Conservation (phyloP, 2,113 vertebrate genomes). For the Fregata magnificens region DNA sequence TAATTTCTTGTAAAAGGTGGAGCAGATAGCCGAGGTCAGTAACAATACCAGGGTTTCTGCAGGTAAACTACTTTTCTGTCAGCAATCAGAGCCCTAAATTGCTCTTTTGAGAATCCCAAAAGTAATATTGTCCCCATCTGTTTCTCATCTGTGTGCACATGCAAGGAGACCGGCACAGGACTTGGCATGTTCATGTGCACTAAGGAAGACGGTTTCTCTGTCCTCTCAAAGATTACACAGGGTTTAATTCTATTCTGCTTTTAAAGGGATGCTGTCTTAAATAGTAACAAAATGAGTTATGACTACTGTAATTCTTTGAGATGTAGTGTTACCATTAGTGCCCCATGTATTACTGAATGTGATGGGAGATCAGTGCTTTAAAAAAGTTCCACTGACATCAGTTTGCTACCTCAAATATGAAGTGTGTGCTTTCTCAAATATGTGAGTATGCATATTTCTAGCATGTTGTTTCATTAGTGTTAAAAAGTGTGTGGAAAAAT, state of each 20-base stretch:
- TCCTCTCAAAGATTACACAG: not conserved
- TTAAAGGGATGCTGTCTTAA: not conserved
- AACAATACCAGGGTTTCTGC: not conserved
- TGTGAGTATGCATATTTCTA: not conserved
- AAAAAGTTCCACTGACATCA: not conserved
- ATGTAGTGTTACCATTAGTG: not conserved
- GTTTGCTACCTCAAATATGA: not conserved
- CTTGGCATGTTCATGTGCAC: rapidly evolving
- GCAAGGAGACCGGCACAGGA: not conserved
- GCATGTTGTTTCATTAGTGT: not conserved
- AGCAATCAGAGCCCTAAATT: not conserved
- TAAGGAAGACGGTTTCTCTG: not conserved
- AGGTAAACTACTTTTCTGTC: not conserved
- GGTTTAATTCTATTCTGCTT: not conserved
- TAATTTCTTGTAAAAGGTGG: not conserved
- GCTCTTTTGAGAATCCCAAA: not conserved
- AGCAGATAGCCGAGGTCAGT: not conserved
- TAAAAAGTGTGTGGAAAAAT: not conserved
- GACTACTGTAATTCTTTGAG: not conserved
- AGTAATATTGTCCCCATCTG: not conserved
- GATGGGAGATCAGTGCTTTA: not conserved
- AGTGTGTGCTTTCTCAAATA: not conserved
- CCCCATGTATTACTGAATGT: not conserved
- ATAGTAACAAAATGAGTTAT: not conserved
- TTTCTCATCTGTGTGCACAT: not conserved